phyloP scores from a whole-genome alignment of 2,888 invertebrate species.

The Drosophila percnosoma region DNA sequence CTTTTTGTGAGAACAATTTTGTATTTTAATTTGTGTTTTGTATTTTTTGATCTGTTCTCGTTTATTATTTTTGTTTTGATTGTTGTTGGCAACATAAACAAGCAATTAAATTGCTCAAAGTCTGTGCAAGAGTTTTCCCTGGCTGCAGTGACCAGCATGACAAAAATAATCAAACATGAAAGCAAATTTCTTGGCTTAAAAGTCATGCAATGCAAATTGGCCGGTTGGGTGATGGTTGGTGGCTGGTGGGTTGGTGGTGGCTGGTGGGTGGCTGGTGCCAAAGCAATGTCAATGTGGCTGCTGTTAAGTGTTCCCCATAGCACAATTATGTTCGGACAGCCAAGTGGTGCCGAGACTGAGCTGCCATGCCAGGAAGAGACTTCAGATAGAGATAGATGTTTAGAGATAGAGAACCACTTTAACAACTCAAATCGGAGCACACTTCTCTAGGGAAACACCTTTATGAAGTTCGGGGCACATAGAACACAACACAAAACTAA shows the following conservation, averaged over 20 bases:
- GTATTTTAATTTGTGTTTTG: neutral
- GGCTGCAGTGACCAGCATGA: conserved; percentile 35
- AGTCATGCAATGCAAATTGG: conserved; percentile 59
- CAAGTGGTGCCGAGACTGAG: conserved; percentile 23
- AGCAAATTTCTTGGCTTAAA: conserved; percentile 55
- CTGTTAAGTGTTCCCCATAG: conserved; percentile 57
- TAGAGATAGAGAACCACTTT: conserved; percentile 18
- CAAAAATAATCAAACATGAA: conserved; percentile 42
- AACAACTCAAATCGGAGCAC: conserved; percentile 46
- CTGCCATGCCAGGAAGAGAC: neutral
- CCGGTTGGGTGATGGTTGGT: neutral
- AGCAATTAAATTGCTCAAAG: conserved; percentile 44
- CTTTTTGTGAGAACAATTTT: neutral
- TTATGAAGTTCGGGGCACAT: conserved; percentile 53
- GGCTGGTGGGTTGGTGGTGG: neutral
- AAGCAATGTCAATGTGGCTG: conserved; percentile 57
- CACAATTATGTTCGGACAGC: conserved; percentile 50
- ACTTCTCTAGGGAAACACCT: conserved; percentile 59
- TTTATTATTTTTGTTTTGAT: conserved; percentile 1
- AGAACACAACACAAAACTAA: conserved; percentile 48
- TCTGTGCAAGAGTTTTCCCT: conserved; percentile 23
- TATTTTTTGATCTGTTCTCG: neutral
- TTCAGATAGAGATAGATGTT: neutral
- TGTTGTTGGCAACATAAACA: conserved; percentile 22
- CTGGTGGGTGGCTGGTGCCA: conserved; percentile 14